Percentiles rank a stretch among this genome's conserved stretches.
Evolutionary conservation across 2,113 vertebrate genomes (phyloP).

Genomic region (Jaculus jaculus): DNA sequence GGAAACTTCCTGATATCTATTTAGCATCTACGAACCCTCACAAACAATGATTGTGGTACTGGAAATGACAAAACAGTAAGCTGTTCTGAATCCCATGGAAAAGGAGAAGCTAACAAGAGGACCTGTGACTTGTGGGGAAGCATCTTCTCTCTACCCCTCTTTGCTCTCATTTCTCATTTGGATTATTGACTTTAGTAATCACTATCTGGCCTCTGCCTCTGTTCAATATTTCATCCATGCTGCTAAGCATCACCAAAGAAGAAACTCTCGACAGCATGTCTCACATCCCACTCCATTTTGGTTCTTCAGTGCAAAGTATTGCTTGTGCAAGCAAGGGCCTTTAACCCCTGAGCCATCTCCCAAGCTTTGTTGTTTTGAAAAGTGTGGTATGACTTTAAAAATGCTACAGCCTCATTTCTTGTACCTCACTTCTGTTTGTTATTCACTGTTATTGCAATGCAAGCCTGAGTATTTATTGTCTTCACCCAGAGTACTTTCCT

Average conservation of each 20-base stretch:
- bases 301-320: neutral
- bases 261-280: neutral
- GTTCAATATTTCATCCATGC: neutral
- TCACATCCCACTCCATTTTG: neutral
- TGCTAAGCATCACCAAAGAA: neutral
- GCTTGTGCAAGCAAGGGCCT: neutral
- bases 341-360: neutral
- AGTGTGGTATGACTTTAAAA: neutral
- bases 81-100: neutral
- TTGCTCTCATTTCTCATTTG: neutral
- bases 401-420: neutral
- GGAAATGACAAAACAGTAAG: neutral
- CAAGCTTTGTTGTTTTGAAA: neutral
- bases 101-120: neutral
- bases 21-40: neutral
- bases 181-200: neutral
- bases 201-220: rapidly evolving
- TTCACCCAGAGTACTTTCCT: neutral
- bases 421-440: neutral
- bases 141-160: neutral
- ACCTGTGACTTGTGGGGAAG: neutral
- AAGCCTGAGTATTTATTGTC: neutral
- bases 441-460: neutral
- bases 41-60: neutral
- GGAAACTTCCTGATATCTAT: neutral